Evolutionary conservation across 2,797 vertebrate genomes (phyloP).

Genomic region (Vespertilio murinus): DNA sequence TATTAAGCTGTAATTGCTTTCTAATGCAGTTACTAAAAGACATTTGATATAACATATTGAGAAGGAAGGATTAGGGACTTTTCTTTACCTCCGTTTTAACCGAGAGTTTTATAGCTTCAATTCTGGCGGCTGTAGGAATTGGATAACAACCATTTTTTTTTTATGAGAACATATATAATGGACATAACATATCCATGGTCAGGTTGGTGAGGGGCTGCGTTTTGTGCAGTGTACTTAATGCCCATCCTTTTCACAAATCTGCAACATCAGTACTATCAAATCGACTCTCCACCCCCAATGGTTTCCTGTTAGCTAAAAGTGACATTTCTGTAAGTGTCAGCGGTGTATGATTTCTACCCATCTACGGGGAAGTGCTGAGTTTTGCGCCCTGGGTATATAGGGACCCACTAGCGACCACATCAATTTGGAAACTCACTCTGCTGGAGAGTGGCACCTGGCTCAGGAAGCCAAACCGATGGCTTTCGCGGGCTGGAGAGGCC

Average conservation of each 20-base stretch:
- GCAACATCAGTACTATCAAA: neutral
- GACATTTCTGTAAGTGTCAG: constrained; percentile 36
- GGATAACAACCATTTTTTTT: constrained; percentile 49
- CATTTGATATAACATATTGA: constrained; percentile 91
- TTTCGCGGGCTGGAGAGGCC: neutral
- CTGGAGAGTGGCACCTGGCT: neutral
- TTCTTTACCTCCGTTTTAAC: constrained; percentile 61
- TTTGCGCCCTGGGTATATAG: neutral
- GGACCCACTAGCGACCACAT: constrained; percentile 34
- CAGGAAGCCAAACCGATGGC: neutral
- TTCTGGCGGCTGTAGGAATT: constrained; percentile 57
- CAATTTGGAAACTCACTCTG: constrained; percentile 51
- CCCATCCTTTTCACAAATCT: constrained; percentile 30
- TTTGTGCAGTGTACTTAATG: neutral
- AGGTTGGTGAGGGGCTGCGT: constrained; percentile 20
- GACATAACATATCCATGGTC: constrained; percentile 29
- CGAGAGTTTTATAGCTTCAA: constrained; percentile 71
- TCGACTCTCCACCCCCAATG: neutral
- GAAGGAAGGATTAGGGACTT: constrained; percentile 83
- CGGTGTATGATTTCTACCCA: neutral
- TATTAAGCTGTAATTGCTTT: constrained; percentile 96
- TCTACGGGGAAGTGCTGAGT: neutral
- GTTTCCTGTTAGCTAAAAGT: constrained; percentile 30
- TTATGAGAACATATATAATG: constrained; percentile 20
- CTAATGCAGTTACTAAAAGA: constrained; percentile 93